Percentiles rank a stretch among this genome's conserved stretches.
phyloP scores from a whole-genome alignment of 2,113 vertebrate genomes.

The Nannobrachium achirus region DNA sequence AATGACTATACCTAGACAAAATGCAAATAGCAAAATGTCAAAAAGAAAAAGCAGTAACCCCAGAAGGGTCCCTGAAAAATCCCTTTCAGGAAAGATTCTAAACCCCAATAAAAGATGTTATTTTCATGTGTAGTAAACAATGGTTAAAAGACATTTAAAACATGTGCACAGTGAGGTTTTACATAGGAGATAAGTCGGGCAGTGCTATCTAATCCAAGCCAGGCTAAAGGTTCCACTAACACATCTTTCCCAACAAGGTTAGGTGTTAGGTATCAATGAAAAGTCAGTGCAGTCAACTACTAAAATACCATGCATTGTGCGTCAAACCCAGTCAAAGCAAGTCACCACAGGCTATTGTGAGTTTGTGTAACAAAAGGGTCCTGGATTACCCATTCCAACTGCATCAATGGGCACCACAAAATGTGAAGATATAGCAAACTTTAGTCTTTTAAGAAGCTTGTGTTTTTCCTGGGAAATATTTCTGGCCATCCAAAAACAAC shows the following conservation, averaged over 20 bases:
- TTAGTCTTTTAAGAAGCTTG: background rate
- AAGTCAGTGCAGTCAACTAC: constrained; percentile 1
- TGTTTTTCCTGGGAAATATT: too few relatives aligned
- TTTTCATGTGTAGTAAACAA: background rate
- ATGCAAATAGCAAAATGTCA: background rate
- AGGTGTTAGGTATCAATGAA: too few relatives aligned
- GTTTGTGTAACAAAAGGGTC: constrained; percentile 51
- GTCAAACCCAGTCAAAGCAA: constrained; percentile 53
- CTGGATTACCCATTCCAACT: constrained; percentile 53
- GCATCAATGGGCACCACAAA: background rate
- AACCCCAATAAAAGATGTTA: background rate
- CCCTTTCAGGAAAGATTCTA: background rate
- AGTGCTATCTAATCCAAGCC: too few relatives aligned
- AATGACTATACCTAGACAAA: constrained; percentile 1
- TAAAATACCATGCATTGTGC: constrained; percentile 61
- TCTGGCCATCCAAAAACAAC: too few relatives aligned
- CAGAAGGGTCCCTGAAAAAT: background rate
- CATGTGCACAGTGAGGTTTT: too few relatives aligned
- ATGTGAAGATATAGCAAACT: background rate
- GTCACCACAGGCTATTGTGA: constrained; percentile 43
- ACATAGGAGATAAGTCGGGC: too few relatives aligned
- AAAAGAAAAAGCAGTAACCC: background rate
- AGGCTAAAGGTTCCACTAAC: too few relatives aligned
- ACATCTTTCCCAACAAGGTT: too few relatives aligned
- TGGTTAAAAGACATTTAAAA: background rate